Conservation (phyloP, 2,888 invertebrate genomes). For the Caenorhabditis sinica region DNA sequence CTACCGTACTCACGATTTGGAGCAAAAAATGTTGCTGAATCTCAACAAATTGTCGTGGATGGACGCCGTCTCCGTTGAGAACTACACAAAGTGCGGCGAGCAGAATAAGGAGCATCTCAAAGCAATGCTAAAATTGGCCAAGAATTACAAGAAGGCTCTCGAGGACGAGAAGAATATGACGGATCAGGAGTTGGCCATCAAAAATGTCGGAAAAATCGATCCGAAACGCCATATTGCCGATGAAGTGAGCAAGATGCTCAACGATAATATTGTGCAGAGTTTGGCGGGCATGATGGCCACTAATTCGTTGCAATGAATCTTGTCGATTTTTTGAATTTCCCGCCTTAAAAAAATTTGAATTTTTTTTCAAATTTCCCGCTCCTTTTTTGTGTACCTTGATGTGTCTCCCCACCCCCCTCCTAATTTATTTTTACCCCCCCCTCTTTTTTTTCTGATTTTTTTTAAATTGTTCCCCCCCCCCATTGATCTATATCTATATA, state of each 20-base stretch:
- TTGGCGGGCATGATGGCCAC: conserved; percentile 82
- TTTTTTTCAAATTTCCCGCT: conserved; percentile 16
- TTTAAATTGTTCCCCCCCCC: no score
- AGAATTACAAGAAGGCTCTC: conserved; percentile 97
- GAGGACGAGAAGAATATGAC: conserved; percentile 99
- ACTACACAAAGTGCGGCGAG: conserved; percentile 93
- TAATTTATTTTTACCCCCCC: no score
- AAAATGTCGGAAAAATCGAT: conserved; percentile 96
- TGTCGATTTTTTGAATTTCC: conserved; percentile 26
- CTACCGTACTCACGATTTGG: conserved; percentile 98
- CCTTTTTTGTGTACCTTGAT: conserved; percentile 24
- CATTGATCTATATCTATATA: no score
- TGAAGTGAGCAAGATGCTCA: conserved; percentile 86
- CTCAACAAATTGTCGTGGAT: conserved; percentile 99
- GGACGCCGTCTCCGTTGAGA: conserved; percentile 93
- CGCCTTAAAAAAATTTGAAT: no score
- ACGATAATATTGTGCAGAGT: conserved; percentile 82
- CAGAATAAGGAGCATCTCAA: conserved; percentile 95
- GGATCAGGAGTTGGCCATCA: conserved; percentile 97
- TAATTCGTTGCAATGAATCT: conserved; percentile 77
- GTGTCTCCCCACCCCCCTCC: not conserved
- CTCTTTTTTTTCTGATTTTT: no score
- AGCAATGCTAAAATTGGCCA: conserved; percentile 97
- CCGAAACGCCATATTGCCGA: conserved; percentile 99
- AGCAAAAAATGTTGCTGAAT: conserved; percentile 99